Evolutionary conservation across 1,140 invertebrate genomes (phyloP), one percentile per base, ranked within the genome.

Genomic region (Aphaenogaster rudis): DNA sequence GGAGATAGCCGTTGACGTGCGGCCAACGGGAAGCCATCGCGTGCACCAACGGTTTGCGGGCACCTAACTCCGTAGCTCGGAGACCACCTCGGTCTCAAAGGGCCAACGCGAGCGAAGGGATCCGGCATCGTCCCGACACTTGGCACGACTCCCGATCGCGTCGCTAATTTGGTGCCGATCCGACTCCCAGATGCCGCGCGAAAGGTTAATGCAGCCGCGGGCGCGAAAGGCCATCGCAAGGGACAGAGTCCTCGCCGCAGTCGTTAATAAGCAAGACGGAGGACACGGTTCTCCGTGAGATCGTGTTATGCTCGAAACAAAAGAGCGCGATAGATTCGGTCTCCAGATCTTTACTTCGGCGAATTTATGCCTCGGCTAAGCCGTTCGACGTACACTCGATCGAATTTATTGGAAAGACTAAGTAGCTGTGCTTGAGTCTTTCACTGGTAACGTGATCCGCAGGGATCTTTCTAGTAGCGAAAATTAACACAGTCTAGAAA

Each of bases 1-100:
- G 92, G 91, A 94, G 92, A 94, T 94, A 94, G 87, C 86, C 15
- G 81, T 91, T 92, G 92, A 94, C 92, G 92, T 92, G 88, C 89
- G 92, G 88, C 89, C 89, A 93, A 91, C 93, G 71, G 88, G 86
- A 91, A 86, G 57, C 85, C 92, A 82, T 94, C 91, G 94, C 93
- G 93, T 94, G 94, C 93, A 45, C 39, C 72, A 77, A 39, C 28
- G 57, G 33, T 21, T 77, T 63, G 13, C 36, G 36, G n/a, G n/a
- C 8, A 45, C 9, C 28, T 61, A 45, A 36, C 28, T 33, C 21
- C 36, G 52, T 13, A 21, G 36, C 36, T 36, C 28, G 45, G 48
- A 28, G 79, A 82, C 42, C 74, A 39, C 52, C n/a, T 69, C 13
- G 42, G 17, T 74, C 21, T 54, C 45, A 36, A 80, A 86, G 67